A percentile compares a stretch with the other conserved stretches of the same genome.
Conservation (phyloP, 2,888 invertebrate species). For the Aradus depressus region DNA sequence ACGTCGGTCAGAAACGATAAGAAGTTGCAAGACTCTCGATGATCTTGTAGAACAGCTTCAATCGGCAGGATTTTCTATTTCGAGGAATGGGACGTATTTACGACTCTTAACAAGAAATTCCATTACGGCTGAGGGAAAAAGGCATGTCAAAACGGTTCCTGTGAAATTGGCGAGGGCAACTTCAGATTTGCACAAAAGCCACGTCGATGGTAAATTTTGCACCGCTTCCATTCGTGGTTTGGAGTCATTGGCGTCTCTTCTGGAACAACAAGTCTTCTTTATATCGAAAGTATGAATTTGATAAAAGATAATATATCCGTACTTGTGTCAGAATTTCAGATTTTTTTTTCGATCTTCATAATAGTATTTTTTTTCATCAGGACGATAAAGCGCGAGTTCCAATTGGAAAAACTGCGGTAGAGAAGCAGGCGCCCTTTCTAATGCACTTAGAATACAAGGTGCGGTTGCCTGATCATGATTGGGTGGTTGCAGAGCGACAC, state of each 20-base stretch:
- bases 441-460: conserved; percentile 33
- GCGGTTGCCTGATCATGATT: conserved; percentile 35
- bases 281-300: too few relatives aligned
- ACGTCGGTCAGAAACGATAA: conserved; percentile 30
- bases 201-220: conserved; percentile 32
- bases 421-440: conserved; percentile 35
- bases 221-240: too few relatives aligned
- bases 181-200: conserved; percentile 28
- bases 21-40: conserved; percentile 27
- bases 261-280: too few relatives aligned
- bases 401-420: conserved; percentile 36
- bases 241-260: too few relatives aligned
- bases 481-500: conserved; percentile 32
- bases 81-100: conserved; percentile 30
- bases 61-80: conserved; percentile 27
- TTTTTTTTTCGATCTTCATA: too few relatives aligned
- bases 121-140: conserved; percentile 31
- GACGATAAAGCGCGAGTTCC: conserved; percentile 36
- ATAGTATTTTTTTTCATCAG: conserved; percentile 30
- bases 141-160: conserved; percentile 33
- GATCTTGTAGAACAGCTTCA: conserved; percentile 26
- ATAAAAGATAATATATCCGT: too few relatives aligned
- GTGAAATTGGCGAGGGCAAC: conserved; percentile 29
- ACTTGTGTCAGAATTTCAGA: too few relatives aligned
- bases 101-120: conserved; percentile 30